phyloP scores from a whole-genome alignment of 2,113 vertebrate genomes.

The Catharus fuscescens region DNA sequence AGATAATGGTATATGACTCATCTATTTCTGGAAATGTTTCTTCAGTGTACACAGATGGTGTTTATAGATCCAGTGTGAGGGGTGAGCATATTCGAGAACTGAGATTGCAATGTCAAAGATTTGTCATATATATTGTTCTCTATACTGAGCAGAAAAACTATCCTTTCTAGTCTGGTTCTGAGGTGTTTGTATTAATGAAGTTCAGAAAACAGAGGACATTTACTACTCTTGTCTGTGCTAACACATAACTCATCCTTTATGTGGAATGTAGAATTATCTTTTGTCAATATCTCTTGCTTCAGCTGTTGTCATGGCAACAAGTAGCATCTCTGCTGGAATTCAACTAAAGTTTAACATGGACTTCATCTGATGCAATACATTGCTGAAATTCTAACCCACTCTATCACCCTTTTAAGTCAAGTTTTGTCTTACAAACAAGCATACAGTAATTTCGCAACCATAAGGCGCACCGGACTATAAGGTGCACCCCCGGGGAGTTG shows the following conservation, averaged over 20 bases:
- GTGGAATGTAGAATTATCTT: constrained; percentile 3
- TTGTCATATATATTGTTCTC: not conserved
- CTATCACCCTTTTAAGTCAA: not conserved
- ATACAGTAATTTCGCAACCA: no score
- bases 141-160: not conserved
- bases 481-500: no score
- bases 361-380: not conserved
- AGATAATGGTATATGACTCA: constrained; percentile 36
- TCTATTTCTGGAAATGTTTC: constrained; percentile 53
- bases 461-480: no score
- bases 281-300: not conserved
- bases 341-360: not conserved
- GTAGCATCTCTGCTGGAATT: constrained; percentile 31
- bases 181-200: constrained; percentile 6
- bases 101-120: not conserved
- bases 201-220: not conserved
- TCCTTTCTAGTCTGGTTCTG: not conserved
- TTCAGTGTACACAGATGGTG: constrained; percentile 47
- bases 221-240: constrained; percentile 15
- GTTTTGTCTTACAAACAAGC: not conserved
- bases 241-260: constrained; percentile 3
- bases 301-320: constrained; percentile 47
- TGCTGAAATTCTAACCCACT: not conserved
- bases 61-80: not conserved
- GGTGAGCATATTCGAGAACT: not conserved